Evolutionary conservation across 2,113 vertebrate genomes (phyloP), one percentile per base, ranked within the genome.

Genomic region (Bubalus kerabau): DNA sequence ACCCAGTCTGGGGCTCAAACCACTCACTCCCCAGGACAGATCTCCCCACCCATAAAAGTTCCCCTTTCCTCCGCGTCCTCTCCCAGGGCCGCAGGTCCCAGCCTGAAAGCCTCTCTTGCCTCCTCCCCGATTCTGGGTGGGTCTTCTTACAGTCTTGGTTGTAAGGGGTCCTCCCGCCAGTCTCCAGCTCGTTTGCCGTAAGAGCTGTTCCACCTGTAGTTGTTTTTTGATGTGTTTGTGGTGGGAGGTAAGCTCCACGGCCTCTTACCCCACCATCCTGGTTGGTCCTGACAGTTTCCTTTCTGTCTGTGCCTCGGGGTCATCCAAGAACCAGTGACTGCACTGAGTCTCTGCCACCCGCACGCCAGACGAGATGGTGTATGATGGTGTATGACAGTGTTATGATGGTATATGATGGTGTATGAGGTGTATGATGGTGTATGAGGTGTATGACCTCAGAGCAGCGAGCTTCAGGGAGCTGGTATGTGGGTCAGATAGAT

Each of bases 321-420:
- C 60, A 82, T 24, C 54, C 12, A 17, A 15, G 40, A 50, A 36
- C 54, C n/a, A 7, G n/a, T 40, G 76, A 12, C 43, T 3, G 2
- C 0, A 2, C 48, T 6, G 62, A 30, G 12, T 24, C 5, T 7
- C 0, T 28, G 23, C n/a, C n/a, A 30, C n/a, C 71, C 0, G 5
- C n/a, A 40, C 1, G 5, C 19, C n/a, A 71, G 19, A 40, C 0
- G 5, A 71, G n/a, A 40, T 71, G n/a, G 67, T n/a, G n/a, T 36
- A 3, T 36, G 64, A 6, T 0, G 4, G n/a, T 21, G n/a, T 71
- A 3, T 71, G n/a, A 11, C 17, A 4, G 1, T 19, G 32, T 67
- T 17, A 9, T 64, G 62, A 9, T 19, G 8, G 32, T 19, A 7
- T 67, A 67, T n/a, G 62, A 8, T 2, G 15, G 30, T 64, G 6